Conservation (phyloP, 2,113 vertebrate genomes). For the Chascanopsetta lugubris region DNA sequence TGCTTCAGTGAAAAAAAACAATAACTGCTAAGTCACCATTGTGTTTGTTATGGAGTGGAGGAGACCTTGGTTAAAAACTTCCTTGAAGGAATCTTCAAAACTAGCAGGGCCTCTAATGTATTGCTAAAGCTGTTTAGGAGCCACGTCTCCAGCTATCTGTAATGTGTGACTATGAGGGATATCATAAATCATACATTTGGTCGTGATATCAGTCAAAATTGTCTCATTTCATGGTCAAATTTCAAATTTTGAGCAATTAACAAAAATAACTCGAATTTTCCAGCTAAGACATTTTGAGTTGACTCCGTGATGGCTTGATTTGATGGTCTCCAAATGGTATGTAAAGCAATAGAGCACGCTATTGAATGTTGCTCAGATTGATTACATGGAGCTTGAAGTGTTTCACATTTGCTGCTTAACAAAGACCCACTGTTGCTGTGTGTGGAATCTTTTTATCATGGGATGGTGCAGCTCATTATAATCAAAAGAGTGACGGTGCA, state of each 20-base stretch:
- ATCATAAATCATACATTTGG: background rate
- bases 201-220: background rate
- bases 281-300: background rate
- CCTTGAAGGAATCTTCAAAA: no score
- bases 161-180: background rate
- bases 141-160: no score
- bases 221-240: background rate
- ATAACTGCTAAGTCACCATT: no score
- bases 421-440: slow-evolving; percentile 46
- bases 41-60: background rate
- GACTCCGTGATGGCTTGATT: background rate
- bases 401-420: slow-evolving; percentile 50
- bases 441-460: slow-evolving; percentile 47
- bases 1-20: background rate
- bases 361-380: background rate
- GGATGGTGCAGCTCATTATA: slow-evolving; percentile 66
- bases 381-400: slow-evolving; percentile 24
- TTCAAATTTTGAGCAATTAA: background rate
- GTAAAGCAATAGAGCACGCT: background rate
- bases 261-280: background rate
- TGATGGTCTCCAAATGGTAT: background rate
- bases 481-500: slow-evolving; percentile 46
- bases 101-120: no score
- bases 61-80: background rate
- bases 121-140: no score